phyloP scores from a whole-genome alignment of 2,888 invertebrate species.

The Cotesia congregata region DNA sequence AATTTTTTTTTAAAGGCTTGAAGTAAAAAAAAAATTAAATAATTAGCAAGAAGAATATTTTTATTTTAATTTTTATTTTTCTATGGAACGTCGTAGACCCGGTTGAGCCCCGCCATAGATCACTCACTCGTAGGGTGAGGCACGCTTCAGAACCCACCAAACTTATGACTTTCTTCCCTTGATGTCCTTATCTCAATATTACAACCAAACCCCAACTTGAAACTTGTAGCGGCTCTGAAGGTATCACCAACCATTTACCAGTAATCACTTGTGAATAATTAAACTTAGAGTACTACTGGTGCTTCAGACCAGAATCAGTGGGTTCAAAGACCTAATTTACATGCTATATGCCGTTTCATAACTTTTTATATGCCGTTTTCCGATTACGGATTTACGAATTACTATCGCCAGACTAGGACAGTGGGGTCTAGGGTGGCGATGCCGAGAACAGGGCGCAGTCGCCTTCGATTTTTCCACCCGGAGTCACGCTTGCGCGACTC shows the following conservation, averaged over 20 bases:
- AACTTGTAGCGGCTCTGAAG: background rate
- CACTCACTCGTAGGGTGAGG: slow-evolving; percentile 54
- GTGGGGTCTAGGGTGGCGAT: background rate
- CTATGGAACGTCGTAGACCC: slow-evolving; percentile 61
- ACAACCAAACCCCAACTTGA: background rate
- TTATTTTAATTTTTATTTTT: slow-evolving; percentile 16
- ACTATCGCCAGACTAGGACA: background rate
- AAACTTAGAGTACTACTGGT: too few relatives aligned
- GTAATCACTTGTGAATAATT: background rate
- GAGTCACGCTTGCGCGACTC: background rate
- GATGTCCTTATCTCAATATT: background rate
- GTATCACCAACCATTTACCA: background rate
- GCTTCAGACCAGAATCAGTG: background rate
- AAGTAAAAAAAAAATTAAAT: slow-evolving; percentile 14
- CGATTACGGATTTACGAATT: background rate
- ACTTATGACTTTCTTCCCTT: slow-evolving; percentile 3
- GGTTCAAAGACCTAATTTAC: background rate
- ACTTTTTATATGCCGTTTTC: slow-evolving; percentile 17
- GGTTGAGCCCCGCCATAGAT: slow-evolving; percentile 43
- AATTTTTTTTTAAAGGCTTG: background rate
- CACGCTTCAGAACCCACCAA: slow-evolving; percentile 32
- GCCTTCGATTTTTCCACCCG: background rate
- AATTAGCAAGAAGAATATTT: background rate
- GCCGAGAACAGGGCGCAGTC: background rate
- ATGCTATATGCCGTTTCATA: slow-evolving; percentile 13